Evolutionary conservation across 53 echinoderm and acorn worm species (phyloP).

Genomic region (Luidia sarsii): DNA sequence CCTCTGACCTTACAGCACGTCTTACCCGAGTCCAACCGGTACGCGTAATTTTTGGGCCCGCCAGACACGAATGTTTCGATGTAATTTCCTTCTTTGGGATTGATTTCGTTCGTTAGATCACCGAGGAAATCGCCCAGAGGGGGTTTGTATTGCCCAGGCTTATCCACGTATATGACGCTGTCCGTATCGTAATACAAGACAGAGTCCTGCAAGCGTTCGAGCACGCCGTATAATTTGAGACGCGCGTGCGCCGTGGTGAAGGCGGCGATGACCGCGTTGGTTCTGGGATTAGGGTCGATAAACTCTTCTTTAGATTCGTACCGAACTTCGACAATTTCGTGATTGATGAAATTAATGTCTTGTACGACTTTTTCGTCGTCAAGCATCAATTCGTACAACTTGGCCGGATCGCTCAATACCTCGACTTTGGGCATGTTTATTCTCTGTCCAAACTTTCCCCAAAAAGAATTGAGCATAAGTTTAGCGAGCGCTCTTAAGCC

Average conservation of each 20-base stretch:
- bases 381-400: slow-evolving; percentile 20
- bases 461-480: slow-evolving; percentile 57
- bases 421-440: slow-evolving; percentile 27
- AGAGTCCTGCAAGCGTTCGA: slow-evolving; percentile 28
- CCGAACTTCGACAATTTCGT: slow-evolving; percentile 35
- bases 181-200: slow-evolving; percentile 60
- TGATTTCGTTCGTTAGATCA: slow-evolving; percentile 67
- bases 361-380: slow-evolving; percentile 7
- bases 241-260: slow-evolving; percentile 28
- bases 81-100: slow-evolving; percentile 53
- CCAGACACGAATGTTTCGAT: slow-evolving; percentile 69
- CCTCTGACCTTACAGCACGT: slow-evolving; percentile 68
- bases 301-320: slow-evolving; percentile 29
- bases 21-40: slow-evolving; percentile 61
- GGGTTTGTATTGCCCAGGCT: slow-evolving; percentile 40
- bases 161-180: slow-evolving; percentile 62
- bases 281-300: slow-evolving; percentile 19
- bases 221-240: slow-evolving; percentile 32
- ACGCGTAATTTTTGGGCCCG: slow-evolving; percentile 72
- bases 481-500: slow-evolving; percentile 66
- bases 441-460: slow-evolving; percentile 67
- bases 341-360: slow-evolving; percentile 44
- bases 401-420: neutral
- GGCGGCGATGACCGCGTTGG: slow-evolving; percentile 39
- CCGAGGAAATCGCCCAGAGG: slow-evolving; percentile 55